Conservation (phyloP, 1,140 invertebrate genomes). For the Drosophila lacteicornis region DNA sequence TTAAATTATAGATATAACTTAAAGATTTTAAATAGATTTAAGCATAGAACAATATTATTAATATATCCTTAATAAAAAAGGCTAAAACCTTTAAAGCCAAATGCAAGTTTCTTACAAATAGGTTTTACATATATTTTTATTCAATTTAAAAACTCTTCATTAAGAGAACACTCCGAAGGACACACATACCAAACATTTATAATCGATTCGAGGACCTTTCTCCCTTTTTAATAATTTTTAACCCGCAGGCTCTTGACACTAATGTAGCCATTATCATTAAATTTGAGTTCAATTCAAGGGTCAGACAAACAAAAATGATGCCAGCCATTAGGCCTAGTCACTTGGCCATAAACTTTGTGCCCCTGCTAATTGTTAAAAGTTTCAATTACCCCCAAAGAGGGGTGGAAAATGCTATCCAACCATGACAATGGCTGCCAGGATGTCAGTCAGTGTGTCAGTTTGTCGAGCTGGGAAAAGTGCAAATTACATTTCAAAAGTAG, state of each 20-base stretch:
- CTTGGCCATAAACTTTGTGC: constrained; percentile 22
- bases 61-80: too few relatives aligned
- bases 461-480: constrained; percentile 46
- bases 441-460: constrained; percentile 50
- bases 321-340: constrained; percentile 39
- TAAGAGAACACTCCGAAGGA: background rate
- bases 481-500: constrained; percentile 67
- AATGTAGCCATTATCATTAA: constrained; percentile 48
- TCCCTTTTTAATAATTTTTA: background rate
- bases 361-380: constrained; percentile 67
- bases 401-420: constrained; percentile 13
- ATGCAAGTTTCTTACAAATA: background rate
- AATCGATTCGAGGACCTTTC: background rate
- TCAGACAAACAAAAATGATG: constrained; percentile 49
- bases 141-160: background rate
- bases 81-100: too few relatives aligned
- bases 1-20: too few relatives aligned
- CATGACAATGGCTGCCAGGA: constrained; percentile 23
- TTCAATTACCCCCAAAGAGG: constrained; percentile 56
- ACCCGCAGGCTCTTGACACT: constrained; percentile 4
- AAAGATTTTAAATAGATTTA: too few relatives aligned
- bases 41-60: too few relatives aligned
- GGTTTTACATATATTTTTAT: background rate
- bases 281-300: constrained; percentile 45
- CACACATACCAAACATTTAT: background rate